These are phyloP conservation scores for Eretmocerus hayati DNA, from an alignment of 2,888 invertebrate species.

Conservation along the genomic window DNA sequence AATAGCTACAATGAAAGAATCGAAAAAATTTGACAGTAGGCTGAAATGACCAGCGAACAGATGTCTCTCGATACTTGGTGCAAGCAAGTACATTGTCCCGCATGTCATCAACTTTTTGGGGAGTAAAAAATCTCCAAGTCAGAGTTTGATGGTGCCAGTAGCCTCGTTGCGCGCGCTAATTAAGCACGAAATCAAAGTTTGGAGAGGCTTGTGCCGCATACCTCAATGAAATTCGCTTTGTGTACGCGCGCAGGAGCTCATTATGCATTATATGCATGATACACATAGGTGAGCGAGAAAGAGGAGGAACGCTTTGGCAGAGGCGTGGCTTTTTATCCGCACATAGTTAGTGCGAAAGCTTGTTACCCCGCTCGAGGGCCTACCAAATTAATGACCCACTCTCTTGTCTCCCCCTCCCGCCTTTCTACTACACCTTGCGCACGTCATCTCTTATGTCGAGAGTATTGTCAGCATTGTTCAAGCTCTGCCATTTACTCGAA, in stretches of 20 bases:
- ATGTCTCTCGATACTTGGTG: no score
- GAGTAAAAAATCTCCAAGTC: no score
- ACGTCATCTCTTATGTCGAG: background rate
- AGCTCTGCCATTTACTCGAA: no score
- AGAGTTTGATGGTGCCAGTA: no score
- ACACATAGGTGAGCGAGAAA: conserved; percentile 1
- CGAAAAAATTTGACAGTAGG: no score
- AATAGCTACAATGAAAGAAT: no score
- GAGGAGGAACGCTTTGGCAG: conserved; percentile 2
- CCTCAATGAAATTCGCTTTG: conserved; percentile 14
- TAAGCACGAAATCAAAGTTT: conserved; percentile 13
- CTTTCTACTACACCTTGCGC: background rate
- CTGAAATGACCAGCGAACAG: no score
- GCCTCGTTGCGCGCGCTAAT: no score
- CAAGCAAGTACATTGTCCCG: no score
- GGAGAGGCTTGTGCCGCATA: background rate
- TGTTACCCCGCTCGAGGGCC: conserved; percentile 37
- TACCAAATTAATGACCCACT: conserved; percentile 41
- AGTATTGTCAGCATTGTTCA: no score
- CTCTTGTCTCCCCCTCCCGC: background rate
- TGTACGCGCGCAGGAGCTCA: background rate
- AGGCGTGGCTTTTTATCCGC: conserved; percentile 28
- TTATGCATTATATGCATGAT: conserved; percentile 16
- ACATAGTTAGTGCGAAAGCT: conserved; percentile 41
- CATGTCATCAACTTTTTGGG: no score